Evolutionary conservation across 2,888 invertebrate genomes (phyloP), one percentile per base, ranked within the genome.

Genomic region (Eustalomyia histrio): DNA sequence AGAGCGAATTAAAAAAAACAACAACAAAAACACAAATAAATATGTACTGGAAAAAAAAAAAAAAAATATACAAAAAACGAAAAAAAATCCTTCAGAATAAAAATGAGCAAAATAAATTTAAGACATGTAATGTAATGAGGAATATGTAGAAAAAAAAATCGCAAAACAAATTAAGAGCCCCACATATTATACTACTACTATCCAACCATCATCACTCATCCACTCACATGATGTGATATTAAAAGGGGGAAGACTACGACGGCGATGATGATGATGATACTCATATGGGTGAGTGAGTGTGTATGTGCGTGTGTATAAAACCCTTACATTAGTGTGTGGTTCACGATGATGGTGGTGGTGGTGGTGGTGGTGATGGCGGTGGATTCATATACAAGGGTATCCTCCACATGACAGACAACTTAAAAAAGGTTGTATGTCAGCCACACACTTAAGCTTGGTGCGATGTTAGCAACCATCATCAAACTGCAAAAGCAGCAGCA

Each of bases 31-130:
- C 43, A 29, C 29, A 29, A 29, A 29, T 3, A 47, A 47, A 47
- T 39, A 39, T n/a, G 6, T n/a, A 47, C n/a, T 29, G 7, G 6
- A 12, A 39, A 47, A 47, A 47, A 14, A 43, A 4, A 21, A 47
- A 47, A 58, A 17, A n/a, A n/a, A n/a, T n/a, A n/a, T n/a, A n/a
- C n/a, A n/a, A n/a, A 50, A 47, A 47, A 47, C n/a, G n/a, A 47
- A 67, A 76, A n/a, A 39, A 76, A 72, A 71, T 72, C 76, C 76
- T 78, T 78, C 9, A 60, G 58, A 47, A 47, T 43, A 57, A 75
- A 76, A 76, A 61, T 67, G 61, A 73, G 67, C 50, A 72, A 72
- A 61, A 71, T 72, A 55, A n/a, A 52, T 52, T 69, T 58, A 78
- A 78, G 72, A 67, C 29, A 60, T 76, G 76, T 71, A 52, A 58